These are phyloP conservation scores for Odontophorus gujanensis DNA, from an alignment of 2,113 vertebrate species.

Conservation along the genomic window DNA sequence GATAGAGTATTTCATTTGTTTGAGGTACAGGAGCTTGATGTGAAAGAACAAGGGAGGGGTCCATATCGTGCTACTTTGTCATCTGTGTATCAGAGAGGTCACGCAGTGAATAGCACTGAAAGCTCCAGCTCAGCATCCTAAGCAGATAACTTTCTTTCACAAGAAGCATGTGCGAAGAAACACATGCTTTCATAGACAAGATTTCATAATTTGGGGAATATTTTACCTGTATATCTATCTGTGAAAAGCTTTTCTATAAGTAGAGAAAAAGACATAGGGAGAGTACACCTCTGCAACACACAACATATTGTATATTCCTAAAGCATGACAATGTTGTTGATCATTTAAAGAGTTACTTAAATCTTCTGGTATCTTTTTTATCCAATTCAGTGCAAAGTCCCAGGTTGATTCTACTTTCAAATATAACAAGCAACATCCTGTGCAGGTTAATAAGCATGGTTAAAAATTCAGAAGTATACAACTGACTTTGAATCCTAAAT, in stretches of 20 bases:
- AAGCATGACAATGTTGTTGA: not conserved
- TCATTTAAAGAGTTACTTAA: not conserved
- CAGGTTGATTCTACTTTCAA: not conserved
- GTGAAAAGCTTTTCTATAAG: not conserved
- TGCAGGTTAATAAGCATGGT: not conserved
- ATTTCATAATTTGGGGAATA: not conserved
- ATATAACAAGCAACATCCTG: not conserved
- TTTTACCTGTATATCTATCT: not conserved
- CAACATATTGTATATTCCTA: not conserved
- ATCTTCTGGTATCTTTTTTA: accelerated
- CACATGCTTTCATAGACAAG: not conserved
- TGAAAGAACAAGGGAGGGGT: not conserved
- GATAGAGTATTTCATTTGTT: not conserved
- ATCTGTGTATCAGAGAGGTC: not conserved
- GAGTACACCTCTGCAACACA: not conserved
- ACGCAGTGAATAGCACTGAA: not conserved
- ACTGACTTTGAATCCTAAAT: not conserved
- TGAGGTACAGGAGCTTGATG: not conserved
- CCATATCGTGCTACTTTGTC: not conserved
- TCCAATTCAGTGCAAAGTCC: not conserved
- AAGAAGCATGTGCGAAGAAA: not conserved
- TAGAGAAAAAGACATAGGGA: not conserved
- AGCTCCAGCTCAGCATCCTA: not conserved
- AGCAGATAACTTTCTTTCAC: not conserved
- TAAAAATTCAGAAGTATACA: not conserved